Conservation (phyloP, 2,888 invertebrate genomes). For the Diplazon laetatorius region DNA sequence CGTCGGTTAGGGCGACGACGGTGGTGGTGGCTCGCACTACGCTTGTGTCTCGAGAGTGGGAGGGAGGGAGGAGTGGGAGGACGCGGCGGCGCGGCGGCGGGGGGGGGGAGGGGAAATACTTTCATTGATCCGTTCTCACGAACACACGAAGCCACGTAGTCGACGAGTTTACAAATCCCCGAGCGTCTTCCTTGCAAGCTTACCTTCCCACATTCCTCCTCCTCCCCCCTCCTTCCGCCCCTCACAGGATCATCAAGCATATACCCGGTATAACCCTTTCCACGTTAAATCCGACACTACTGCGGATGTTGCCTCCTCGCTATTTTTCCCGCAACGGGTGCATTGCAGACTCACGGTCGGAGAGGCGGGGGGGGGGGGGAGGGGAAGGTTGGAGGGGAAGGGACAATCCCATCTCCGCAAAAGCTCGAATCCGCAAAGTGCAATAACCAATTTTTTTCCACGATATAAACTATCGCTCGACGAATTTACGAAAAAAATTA, state of each 20-base stretch:
- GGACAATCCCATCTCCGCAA: background rate
- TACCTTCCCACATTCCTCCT: constrained; percentile 23
- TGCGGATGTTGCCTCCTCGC: constrained; percentile 61
- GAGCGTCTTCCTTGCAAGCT: constrained; percentile 57
- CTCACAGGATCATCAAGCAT: constrained; percentile 9
- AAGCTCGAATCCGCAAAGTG: background rate
- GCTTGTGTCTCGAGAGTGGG: constrained; percentile 31
- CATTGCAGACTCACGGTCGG: constrained; percentile 48
- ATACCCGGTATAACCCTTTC: constrained; percentile 52
- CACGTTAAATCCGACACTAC: constrained; percentile 54
- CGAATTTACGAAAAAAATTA: background rate
- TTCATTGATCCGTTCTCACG: constrained; percentile 81
- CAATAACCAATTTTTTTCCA: background rate
- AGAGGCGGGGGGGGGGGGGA: no score
- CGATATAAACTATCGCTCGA: no score
- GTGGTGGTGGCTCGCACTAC: constrained; percentile 59
- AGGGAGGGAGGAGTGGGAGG: no score
- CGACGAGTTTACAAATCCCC: constrained; percentile 73
- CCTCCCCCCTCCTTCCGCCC: background rate
- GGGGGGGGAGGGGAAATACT: constrained; percentile 75
- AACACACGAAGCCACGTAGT: constrained; percentile 74
- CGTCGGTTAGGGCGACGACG: constrained; percentile 47
- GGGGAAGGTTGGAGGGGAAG: no score
- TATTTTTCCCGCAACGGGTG: constrained; percentile 40
- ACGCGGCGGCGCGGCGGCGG: no score